Conservation (phyloP, 1,140 invertebrate genomes). For the Drosophila punjabiensis region DNA sequence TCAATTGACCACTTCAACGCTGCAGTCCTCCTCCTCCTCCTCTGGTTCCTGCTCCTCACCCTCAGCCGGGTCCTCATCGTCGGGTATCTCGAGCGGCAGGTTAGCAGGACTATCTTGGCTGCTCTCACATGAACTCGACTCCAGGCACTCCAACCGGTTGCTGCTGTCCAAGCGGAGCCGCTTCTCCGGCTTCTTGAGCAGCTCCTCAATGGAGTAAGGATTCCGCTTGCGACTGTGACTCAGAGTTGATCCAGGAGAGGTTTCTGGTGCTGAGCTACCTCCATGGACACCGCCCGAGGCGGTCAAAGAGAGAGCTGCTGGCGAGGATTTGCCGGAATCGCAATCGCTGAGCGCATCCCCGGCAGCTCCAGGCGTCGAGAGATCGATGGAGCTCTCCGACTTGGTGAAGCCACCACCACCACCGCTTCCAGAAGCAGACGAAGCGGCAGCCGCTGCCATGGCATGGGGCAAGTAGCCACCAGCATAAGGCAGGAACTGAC, state of each 20-base stretch:
- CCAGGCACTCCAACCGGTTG: slow-evolving; percentile 60
- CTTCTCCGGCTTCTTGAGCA: slow-evolving; percentile 92
- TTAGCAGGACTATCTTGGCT: slow-evolving; percentile 43
- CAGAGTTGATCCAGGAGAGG: slow-evolving; percentile 10
- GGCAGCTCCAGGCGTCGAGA: slow-evolving; percentile 60
- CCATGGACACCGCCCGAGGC: slow-evolving; percentile 15
- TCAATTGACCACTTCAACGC: slow-evolving; percentile 80
- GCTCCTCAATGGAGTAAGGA: slow-evolving; percentile 94
- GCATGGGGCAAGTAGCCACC: slow-evolving; percentile 57
- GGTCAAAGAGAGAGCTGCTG: slow-evolving; percentile 58
- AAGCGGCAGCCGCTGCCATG: slow-evolving; percentile 56
- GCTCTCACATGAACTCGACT: slow-evolving; percentile 65
- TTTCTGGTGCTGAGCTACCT: slow-evolving; percentile 7
- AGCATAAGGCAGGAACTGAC: slow-evolving; percentile 71
- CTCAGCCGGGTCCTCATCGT: slow-evolving; percentile 38
- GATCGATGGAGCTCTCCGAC: slow-evolving; percentile 81
- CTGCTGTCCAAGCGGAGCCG: slow-evolving; percentile 58
- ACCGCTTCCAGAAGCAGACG: slow-evolving; percentile 14
- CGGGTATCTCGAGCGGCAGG: slow-evolving; percentile 6
- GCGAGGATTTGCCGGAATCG: slow-evolving; percentile 83
- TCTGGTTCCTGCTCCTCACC: slow-evolving; percentile 50
- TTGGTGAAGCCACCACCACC: slow-evolving; percentile 63
- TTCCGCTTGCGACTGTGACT: slow-evolving; percentile 89
- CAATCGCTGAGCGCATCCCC: slow-evolving; percentile 72
- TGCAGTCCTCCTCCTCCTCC: slow-evolving; percentile 68